Conservation (phyloP, 2,113 vertebrate genomes). For the Hoplias malabaricus region DNA sequence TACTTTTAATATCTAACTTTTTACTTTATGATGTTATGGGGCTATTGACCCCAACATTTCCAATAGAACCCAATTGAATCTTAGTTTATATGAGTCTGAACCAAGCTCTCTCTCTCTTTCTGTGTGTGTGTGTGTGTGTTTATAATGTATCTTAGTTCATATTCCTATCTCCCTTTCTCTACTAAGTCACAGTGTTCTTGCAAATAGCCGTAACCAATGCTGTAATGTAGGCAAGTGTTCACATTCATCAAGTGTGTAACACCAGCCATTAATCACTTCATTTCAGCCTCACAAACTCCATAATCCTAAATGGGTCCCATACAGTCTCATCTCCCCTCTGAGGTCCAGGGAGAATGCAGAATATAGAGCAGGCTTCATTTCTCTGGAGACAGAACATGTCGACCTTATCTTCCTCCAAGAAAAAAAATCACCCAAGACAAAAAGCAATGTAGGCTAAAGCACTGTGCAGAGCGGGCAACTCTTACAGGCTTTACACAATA, state of each 20-base stretch:
- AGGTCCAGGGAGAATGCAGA: conserved; percentile 33
- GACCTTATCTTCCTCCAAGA: conserved; percentile 23
- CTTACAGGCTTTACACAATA: too few relatives aligned
- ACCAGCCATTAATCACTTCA: conserved; percentile 25
- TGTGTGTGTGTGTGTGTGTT: background rate
- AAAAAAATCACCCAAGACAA: conserved; percentile 12
- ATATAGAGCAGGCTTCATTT: conserved; percentile 35
- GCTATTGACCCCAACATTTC: too few relatives aligned
- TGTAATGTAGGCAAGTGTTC: background rate
- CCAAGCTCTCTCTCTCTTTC: background rate
- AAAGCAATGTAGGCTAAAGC: background rate
- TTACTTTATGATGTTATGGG: too few relatives aligned
- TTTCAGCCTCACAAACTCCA: background rate
- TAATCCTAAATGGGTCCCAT: conserved; percentile 17
- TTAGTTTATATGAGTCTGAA: too few relatives aligned
- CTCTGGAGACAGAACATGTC: conserved; percentile 6
- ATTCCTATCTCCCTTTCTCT: background rate
- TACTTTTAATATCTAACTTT: too few relatives aligned
- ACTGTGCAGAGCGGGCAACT: too few relatives aligned
- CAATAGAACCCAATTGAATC: too few relatives aligned
- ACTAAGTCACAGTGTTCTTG: background rate
- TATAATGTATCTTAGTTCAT: background rate
- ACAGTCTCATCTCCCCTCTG: background rate
- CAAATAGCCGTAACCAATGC: conserved; percentile 32
- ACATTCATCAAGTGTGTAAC: conserved; percentile 15